Evolutionary conservation across 2,888 invertebrate genomes (phyloP).

Genomic region (Sicus ferrugineus): DNA sequence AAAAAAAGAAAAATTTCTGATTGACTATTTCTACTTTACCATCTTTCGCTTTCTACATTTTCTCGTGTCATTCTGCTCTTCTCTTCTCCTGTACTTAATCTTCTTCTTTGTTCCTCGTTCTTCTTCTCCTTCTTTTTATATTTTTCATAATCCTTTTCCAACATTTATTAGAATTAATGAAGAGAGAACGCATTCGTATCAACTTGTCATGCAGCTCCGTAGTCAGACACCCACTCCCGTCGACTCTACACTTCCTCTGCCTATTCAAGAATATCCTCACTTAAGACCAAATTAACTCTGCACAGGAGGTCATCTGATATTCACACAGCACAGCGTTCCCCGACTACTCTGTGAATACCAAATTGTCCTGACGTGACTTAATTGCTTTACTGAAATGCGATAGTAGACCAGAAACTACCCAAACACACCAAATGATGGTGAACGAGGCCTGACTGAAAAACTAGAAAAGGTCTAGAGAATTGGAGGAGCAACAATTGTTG

Average conservation of each 20-base stretch:
- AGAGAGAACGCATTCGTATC: too few relatives aligned
- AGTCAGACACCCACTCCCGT: neutral
- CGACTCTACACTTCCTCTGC: too few relatives aligned
- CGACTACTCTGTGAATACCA: neutral
- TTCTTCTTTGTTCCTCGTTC: neutral
- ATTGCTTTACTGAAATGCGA: neutral
- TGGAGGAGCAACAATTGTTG: neutral
- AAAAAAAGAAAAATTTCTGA: too few relatives aligned
- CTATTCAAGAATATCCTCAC: neutral
- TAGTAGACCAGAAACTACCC: neutral
- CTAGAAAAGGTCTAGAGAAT: neutral
- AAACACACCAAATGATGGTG: too few relatives aligned
- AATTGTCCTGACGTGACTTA: constrained; percentile 19
- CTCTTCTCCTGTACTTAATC: neutral
- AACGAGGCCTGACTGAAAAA: neutral
- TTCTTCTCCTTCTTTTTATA: neutral
- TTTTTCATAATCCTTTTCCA: neutral
- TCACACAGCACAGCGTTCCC: neutral
- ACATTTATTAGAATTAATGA: neutral
- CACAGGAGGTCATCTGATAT: constrained; percentile 1
- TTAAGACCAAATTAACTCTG: constrained; percentile 14
- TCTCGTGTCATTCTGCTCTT: neutral
- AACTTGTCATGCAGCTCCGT: too few relatives aligned
- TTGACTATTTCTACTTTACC: too few relatives aligned
- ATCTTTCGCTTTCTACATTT: neutral